These are phyloP conservation scores for Apodemus speciosus DNA, from an alignment of 2,113 vertebrate species.

Conservation along the genomic window DNA sequence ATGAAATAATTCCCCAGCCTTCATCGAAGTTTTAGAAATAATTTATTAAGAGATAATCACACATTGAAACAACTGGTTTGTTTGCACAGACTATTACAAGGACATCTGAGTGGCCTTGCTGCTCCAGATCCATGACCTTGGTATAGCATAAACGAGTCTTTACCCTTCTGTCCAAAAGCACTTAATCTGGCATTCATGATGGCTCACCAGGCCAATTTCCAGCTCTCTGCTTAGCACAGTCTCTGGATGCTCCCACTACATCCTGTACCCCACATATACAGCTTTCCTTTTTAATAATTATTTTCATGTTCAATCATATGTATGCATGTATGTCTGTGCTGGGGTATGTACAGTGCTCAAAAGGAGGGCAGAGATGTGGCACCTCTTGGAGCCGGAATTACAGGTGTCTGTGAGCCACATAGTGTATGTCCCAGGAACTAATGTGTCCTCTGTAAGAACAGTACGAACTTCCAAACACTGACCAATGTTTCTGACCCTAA, in stretches of 20 bases:
- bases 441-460: neutral
- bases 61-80: neutral
- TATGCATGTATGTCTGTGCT: neutral
- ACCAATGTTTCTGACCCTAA: neutral
- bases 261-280: neutral
- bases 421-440: neutral
- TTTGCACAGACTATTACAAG: neutral
- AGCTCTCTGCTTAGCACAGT: neutral
- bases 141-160: neutral
- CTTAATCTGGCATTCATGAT: neutral
- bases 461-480: no score
- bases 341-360: neutral
- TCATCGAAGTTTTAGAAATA: no score
- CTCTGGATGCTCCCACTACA: neutral
- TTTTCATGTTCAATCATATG: neutral
- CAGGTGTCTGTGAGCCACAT: neutral
- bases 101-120: fast-evolving
- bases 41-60: no score
- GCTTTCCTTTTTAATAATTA: neutral
- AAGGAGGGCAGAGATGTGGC: neutral
- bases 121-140: neutral
- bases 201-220: neutral
- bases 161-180: neutral
- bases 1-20: no score
- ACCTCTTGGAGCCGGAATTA: neutral